Evolutionary conservation across 2,888 invertebrate species (phyloP).

Genomic region (Oscheius sp.): DNA sequence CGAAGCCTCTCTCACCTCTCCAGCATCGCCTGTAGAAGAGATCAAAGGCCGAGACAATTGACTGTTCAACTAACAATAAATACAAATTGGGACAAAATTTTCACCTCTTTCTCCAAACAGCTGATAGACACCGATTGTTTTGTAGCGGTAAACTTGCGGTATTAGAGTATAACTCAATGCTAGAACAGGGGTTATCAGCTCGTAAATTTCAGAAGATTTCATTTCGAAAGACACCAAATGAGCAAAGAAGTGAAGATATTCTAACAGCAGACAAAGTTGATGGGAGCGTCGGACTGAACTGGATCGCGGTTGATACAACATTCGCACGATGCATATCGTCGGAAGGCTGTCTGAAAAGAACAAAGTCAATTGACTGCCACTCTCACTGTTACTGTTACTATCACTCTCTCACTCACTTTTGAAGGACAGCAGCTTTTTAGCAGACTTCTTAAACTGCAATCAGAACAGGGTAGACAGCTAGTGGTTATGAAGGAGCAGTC

Average conservation of each 20-base stretch:
- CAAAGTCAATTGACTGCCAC: neutral
- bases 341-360: conserved; percentile 17
- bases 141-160: too few species aligned
- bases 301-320: conserved; percentile 28
- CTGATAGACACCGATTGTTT: too few species aligned
- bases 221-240: neutral
- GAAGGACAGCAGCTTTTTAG: conserved; percentile 30
- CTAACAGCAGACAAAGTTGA: conserved; percentile 31
- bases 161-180: too few species aligned
- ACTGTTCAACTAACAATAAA: too few species aligned
- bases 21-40: too few species aligned
- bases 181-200: too few species aligned
- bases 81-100: too few species aligned
- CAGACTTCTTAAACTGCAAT: conserved; percentile 31
- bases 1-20: too few species aligned
- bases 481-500: conserved; percentile 27
- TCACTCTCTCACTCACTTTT: neutral
- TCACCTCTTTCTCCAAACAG: too few species aligned
- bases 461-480: conserved; percentile 27
- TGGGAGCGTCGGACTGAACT: conserved; percentile 17
- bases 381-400: neutral
- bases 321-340: conserved; percentile 19
- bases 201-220: neutral
- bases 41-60: too few species aligned
- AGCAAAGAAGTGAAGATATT: neutral